These are phyloP conservation scores for Anthopleura xanthogrammica DNA, from an alignment of 92 coral and sea anemone genomes.

Conservation along the genomic window DNA sequence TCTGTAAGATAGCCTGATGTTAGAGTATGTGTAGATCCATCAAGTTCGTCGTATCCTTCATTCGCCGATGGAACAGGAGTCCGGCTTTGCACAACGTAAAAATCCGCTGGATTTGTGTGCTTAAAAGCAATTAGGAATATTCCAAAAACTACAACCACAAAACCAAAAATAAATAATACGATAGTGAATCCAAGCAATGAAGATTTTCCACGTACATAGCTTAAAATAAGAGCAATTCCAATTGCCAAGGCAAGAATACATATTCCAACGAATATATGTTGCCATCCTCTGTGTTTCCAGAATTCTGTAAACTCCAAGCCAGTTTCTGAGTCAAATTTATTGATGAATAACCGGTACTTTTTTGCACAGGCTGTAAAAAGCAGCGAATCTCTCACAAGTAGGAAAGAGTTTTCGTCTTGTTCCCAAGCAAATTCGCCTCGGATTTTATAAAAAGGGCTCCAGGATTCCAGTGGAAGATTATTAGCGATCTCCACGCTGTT, in stretches of 20 bases:
- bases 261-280: constrained; percentile 44
- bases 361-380: constrained; percentile 40
- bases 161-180: constrained; percentile 6
- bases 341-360: constrained; percentile 53
- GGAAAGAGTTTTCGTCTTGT: constrained; percentile 44
- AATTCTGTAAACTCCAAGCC: constrained; percentile 55
- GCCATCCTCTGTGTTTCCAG: constrained; percentile 66
- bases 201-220: constrained; percentile 1
- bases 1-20: background rate
- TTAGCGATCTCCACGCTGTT: constrained; percentile 33
- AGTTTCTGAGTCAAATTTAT: constrained; percentile 42
- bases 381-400: constrained; percentile 45
- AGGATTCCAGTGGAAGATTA: constrained; percentile 28
- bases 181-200: background rate
- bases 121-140: constrained; percentile 17
- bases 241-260: constrained; percentile 23
- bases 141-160: constrained; percentile 1
- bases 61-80: background rate
- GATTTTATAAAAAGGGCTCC: constrained; percentile 39
- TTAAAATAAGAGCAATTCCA: constrained; percentile 15
- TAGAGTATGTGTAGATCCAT: background rate
- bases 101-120: constrained; percentile 22
- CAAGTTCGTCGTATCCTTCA: constrained; percentile 3
- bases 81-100: constrained; percentile 9
- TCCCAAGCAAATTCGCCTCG: constrained; percentile 54